phyloP scores from a whole-genome alignment of 30 jellyfish, hydroid and myxozoan species.

The Hydractinia symbiolongicarpus region DNA sequence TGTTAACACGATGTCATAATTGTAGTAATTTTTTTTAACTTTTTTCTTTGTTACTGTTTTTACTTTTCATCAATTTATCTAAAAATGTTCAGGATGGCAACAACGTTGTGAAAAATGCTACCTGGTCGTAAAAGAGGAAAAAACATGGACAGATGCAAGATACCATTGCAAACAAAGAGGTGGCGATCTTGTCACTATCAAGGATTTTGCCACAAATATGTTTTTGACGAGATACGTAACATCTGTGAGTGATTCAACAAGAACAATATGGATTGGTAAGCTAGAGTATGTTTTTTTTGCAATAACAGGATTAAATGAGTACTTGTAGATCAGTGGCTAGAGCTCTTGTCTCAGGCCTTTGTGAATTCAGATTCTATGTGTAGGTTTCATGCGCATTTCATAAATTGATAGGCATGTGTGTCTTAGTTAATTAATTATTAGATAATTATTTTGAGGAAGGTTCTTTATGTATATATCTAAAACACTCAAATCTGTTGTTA shows the following conservation, averaged over 20 bases:
- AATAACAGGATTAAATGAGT: not conserved
- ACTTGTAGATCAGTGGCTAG: not conserved
- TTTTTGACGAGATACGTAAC: constrained; percentile 55
- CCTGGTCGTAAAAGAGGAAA: constrained; percentile 45
- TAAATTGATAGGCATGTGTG: too few relatives aligned
- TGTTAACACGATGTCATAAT: not conserved
- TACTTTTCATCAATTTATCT: not conserved
- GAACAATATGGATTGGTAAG: constrained; percentile 76
- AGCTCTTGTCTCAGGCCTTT: not conserved
- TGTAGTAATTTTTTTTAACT: not conserved
- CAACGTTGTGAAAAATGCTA: constrained; percentile 81
- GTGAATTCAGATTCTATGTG: too few relatives aligned
- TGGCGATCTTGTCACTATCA: constrained; percentile 72
- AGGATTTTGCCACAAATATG: constrained; percentile 31
- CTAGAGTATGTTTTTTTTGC: not conserved
- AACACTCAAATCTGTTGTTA: too few relatives aligned
- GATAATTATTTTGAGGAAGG: too few relatives aligned
- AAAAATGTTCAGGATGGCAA: constrained; percentile 59
- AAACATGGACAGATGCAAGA: constrained; percentile 81
- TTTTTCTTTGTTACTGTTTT: not conserved
- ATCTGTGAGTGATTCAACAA: constrained; percentile 22
- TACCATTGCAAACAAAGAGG: constrained; percentile 60
- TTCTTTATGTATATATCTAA: too few relatives aligned
- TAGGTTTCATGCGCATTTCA: too few relatives aligned
- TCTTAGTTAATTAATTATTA: too few relatives aligned